Base-by-base conservation (phyloP, 2,113 vertebrate genomes). In the Hypocryptadius cinnamomeus region DNA sequence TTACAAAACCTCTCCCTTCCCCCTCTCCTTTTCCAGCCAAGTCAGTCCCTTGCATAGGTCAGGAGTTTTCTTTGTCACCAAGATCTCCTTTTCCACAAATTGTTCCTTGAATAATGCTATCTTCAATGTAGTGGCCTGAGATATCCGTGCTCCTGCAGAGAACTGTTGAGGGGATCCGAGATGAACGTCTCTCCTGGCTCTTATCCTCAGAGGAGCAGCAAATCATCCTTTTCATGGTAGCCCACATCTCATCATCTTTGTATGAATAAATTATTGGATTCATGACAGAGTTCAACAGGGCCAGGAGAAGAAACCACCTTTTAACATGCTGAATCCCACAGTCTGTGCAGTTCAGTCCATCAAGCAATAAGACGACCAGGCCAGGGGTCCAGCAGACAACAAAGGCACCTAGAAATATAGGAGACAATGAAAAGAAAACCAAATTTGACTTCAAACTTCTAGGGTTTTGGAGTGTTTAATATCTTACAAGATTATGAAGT, bases 201-300 rank as follows among this genome's bases (percentile, higher is more conserved):
- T 90, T 98, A n/a, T 98, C 98, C 6, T 97, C 98, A 16, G 96
- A 96, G 27, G 97, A 97, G 71, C 98, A 99, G 91, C 98, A 98
- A 85, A 99, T 86, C 96, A 99, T 98, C 93, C 98, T 98, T 94
- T 98, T 99, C 95, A 99, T 98, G 73, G 99, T 99, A 57, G 92
- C 95, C 98, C 99, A 99, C 99, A 99, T 99, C 88, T 99, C 99
- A 33, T 99, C 98, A 22, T 99, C 99, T 96, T 99, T 99, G 97
- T 98, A 99, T 13, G 99, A 99, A 97, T 99, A 99, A 97, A 99
- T 99, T 97, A 99, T 97, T 42, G 99, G 99, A 95, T 99, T 99
- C 98, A 99, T 99, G 93, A 99, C 97, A 0, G 99, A 99, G 97
- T 99, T 99, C 92, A 98, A 87, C 15, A 99, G 96, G 8, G 99